phyloP scores from a whole-genome alignment of 2,113 vertebrate genomes.

The Calonectris borealis region DNA sequence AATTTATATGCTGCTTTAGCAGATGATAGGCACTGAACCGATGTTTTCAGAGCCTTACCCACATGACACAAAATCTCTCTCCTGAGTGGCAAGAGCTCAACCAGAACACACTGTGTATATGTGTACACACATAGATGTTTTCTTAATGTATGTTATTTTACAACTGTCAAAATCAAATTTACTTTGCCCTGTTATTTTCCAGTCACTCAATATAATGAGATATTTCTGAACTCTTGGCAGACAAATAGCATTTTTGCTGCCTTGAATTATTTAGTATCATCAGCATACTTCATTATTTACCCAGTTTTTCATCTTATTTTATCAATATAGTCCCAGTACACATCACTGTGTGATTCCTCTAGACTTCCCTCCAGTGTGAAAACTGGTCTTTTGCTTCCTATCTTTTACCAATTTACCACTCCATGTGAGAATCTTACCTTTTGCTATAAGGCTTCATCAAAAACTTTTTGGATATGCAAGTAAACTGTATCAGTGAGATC shows the following conservation, averaged over 20 bases:
- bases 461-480: neutral
- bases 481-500: neutral
- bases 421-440: neutral
- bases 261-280: constrained; percentile 37
- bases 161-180: constrained; percentile 1
- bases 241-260: constrained; percentile 16
- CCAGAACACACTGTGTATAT: neutral
- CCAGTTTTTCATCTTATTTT: neutral
- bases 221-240: neutral
- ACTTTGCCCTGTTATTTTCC: neutral
- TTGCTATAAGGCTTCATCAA: neutral
- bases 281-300: constrained; percentile 8
- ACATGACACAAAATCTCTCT: neutral
- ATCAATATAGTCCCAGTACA: neutral
- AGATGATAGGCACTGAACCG: neutral
- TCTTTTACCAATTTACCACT: neutral
- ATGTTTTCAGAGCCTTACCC: neutral
- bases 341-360: neutral
- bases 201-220: neutral
- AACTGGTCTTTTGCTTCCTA: neutral
- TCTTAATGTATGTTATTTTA: neutral
- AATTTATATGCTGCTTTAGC: neutral
- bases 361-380: neutral
- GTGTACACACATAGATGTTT: neutral
- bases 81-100: neutral